Base-by-base conservation (phyloP, 2,797 vertebrate species). In the Tauraco hartlaubi region DNA sequence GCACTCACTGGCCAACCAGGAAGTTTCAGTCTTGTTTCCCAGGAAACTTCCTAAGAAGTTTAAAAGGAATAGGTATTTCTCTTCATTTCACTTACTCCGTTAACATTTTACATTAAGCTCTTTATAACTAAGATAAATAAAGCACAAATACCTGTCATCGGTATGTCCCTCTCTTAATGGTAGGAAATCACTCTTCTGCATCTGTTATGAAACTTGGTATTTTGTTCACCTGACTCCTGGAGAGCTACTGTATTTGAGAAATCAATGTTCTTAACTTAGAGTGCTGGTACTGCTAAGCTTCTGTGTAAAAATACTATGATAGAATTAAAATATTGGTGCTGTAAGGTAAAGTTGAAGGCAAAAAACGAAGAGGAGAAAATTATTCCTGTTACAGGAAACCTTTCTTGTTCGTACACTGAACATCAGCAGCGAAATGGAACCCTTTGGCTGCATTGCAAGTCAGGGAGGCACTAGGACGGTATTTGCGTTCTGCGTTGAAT, bases 1-100 rank as follows among this genome's bases (percentile, higher is more conserved):
- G 37, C 4, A 5, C 5, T 75, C 1, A 23, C 0, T 2, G 3
- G 5, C 31, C 31, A 33, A 29, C 17, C 8, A 2, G 9, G 23
- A 82, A 12, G 18, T 71, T 89, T 85, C 29, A 51, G 5, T 72
- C 13, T 55, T 0, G 0, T 76, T 89, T 87, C n/a, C 33, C 5
- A 0, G 69, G 29, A 33, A 81, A 35, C 26, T 84, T 93, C 20
- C 3, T 9, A 25, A 62, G 46, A 54, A 66, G 18, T 81, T 64
- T 8, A 68, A 73, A 88, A 76, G 54, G n/a, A 59, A 1, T 80
- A 61, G n/a, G 5, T 66, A 28, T 61, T 90, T 80, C 39, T 79
- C 3, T 91, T 80, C 2, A 28, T 79, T 72, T 90, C 31, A 35
- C 28, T 73, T 77, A 26, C 1, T 80, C 35, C 44, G 18, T 63